Conservation (phyloP, 2,888 invertebrate genomes). For the Adineta ricciae region DNA sequence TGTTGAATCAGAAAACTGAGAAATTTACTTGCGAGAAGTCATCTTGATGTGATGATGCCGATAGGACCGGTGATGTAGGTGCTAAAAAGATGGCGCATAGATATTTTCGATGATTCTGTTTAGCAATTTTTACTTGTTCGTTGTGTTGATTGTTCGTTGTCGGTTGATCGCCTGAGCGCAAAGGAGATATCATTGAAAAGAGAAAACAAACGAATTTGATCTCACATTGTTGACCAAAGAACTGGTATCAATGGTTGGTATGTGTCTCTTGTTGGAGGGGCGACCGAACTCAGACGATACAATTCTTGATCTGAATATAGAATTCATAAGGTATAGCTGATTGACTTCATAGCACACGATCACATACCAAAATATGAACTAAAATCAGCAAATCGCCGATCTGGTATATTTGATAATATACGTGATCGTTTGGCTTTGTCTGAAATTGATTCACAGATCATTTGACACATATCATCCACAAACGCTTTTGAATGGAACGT, state of each 20-base stretch:
- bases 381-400: neutral
- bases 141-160: neutral
- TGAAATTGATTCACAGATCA: neutral
- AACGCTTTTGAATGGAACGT: neutral
- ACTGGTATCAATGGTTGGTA: neutral
- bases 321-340: too few species aligned
- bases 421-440: neutral
- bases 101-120: too few species aligned
- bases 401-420: neutral
- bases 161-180: neutral
- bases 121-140: neutral
- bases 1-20: neutral
- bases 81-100: too few species aligned
- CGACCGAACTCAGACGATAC: neutral
- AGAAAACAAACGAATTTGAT: neutral
- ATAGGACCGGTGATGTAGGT: too few species aligned
- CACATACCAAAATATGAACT: neutral
- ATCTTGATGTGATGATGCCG: neutral
- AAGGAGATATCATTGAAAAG: neutral
- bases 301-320: neutral
- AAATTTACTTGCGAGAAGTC: neutral
- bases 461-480: neutral
- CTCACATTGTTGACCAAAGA: neutral
- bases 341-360: neutral
- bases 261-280: neutral